A percentile compares a stretch with the other conserved stretches of the same genome.
Evolutionary conservation across 2,113 vertebrate species (phyloP).

Genomic region (Heptranchias perlo): DNA sequence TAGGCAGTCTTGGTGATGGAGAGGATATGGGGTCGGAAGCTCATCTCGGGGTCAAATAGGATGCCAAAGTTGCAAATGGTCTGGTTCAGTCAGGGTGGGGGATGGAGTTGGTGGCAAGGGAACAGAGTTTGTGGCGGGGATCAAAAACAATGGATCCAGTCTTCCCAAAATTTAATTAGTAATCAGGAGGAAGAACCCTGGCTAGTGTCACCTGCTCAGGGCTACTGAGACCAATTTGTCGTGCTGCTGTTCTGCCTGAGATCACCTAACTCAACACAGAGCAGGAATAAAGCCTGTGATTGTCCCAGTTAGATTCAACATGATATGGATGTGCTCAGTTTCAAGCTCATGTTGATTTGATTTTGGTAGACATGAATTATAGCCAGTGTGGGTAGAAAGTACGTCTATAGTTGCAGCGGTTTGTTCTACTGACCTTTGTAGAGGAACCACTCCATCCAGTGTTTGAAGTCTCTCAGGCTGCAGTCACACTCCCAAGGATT

Average conservation of each 20-base stretch:
- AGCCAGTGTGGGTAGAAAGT: background rate
- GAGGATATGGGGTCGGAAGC: background rate
- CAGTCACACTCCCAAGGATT: slow-evolving; percentile 99
- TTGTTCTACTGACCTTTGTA: slow-evolving; percentile 72
- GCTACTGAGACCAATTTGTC: background rate
- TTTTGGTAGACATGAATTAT: background rate
- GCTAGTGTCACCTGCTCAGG: background rate
- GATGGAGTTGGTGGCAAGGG: background rate
- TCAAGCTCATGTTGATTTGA: background rate
- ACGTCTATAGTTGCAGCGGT: background rate
- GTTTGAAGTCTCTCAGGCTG: slow-evolving; percentile 91
- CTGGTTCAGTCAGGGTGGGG: background rate
- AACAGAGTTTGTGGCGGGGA: background rate
- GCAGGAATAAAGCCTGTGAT: background rate
- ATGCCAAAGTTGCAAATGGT: background rate
- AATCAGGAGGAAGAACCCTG: background rate
- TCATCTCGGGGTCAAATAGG: background rate
- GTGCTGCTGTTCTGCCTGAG: background rate
- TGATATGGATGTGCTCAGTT: background rate
- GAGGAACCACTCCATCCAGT: slow-evolving; percentile 98
- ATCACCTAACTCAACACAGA: background rate
- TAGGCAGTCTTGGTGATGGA: slow-evolving; percentile 42
- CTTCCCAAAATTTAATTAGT: background rate
- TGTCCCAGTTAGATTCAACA: background rate
- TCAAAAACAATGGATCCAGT: background rate